Evolutionary conservation across 2,113 vertebrate genomes (phyloP).

Genomic region (Thunnus thynnus): DNA sequence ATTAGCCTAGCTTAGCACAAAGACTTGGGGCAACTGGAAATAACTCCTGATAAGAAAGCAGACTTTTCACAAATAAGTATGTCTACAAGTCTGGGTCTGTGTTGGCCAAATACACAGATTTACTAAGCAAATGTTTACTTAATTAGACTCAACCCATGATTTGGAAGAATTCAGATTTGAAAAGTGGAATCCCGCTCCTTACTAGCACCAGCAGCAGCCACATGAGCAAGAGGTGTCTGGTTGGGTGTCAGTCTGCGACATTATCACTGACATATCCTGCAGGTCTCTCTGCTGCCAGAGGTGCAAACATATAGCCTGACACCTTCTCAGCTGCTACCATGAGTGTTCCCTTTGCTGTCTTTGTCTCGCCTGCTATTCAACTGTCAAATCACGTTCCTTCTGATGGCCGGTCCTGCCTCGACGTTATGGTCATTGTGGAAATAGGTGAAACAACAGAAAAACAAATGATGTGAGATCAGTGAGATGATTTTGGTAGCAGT

Average conservation of each 20-base stretch:
- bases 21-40: too few relatives aligned
- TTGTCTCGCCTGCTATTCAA: not conserved
- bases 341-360: not conserved
- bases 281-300: not conserved
- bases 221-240: not conserved
- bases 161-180: not conserved
- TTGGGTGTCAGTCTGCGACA: slow-evolving; percentile 19
- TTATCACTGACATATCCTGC: not conserved
- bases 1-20: too few relatives aligned
- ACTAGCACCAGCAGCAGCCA: not conserved
- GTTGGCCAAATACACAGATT: not conserved
- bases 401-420: too few relatives aligned
- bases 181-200: not conserved
- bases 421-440: too few relatives aligned
- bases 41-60: not conserved
- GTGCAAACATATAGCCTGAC: slow-evolving; percentile 5
- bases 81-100: not conserved
- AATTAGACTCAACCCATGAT: not conserved
- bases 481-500: too few relatives aligned
- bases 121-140: not conserved
- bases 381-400: not conserved
- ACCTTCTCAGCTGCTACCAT: too few relatives aligned
- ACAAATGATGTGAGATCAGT: too few relatives aligned
- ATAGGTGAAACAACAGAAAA: too few relatives aligned
- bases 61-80: not conserved